Evolutionary conservation across 2,888 invertebrate species (phyloP).

Genomic region (Bombylius discolor): DNA sequence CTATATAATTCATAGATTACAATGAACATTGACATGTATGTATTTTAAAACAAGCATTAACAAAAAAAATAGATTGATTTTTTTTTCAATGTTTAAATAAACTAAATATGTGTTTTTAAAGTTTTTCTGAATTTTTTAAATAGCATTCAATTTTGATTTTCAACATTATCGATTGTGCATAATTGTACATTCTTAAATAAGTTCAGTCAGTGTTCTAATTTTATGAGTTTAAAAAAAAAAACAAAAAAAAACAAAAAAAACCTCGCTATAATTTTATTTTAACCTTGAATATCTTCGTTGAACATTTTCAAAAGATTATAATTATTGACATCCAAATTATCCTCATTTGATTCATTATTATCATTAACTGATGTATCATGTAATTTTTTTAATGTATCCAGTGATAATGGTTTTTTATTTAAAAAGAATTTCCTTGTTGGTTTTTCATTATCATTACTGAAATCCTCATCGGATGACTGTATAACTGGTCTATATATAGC

Average conservation of each 20-base stretch:
- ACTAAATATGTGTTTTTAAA: no score
- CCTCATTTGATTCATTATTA: not conserved
- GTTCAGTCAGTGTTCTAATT: no score
- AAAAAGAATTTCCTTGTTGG: not conserved
- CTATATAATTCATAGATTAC: no score
- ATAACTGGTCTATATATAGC: no score
- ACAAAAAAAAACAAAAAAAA: no score
- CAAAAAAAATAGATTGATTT: not conserved
- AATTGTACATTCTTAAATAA: no score
- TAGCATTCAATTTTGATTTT: no score
- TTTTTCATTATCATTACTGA: not conserved
- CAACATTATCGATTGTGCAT: no score
- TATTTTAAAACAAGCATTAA: not conserved
- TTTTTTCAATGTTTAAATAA: not conserved
- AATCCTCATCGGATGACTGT: not conserved
- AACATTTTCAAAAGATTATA: not conserved
- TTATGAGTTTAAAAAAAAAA: no score
- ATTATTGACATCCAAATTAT: not conserved
- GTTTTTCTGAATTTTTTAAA: no score
- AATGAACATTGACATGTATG: not conserved
- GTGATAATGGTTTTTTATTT: not conserved
- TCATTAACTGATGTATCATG: not conserved
- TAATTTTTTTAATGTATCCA: not conserved
- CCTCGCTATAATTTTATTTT: not conserved
- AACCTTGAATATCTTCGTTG: not conserved